Percentiles rank a stretch among this genome's conserved stretches.
phyloP scores from a whole-genome alignment of 2,797 vertebrate genomes.

The Spinibarbus caldwelli region DNA sequence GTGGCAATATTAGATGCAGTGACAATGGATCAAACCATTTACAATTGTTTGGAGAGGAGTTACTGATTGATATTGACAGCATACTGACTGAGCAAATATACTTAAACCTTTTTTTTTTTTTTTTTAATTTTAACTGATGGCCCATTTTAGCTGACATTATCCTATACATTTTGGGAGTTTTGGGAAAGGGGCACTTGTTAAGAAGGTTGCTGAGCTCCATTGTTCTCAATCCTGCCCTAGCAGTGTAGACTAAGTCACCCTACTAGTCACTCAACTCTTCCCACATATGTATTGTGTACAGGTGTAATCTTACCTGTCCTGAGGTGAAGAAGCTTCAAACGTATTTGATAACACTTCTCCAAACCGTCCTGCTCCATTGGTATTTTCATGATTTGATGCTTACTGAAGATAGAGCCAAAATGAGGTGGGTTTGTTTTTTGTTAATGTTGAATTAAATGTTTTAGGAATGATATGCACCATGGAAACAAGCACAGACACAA shows the following conservation, averaged over 20 bases:
- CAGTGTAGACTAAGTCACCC: not conserved
- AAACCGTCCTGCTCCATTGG: not conserved
- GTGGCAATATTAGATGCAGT: too few relatives aligned
- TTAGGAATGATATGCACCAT: not conserved
- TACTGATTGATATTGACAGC: too few relatives aligned
- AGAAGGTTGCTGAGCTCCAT: not conserved
- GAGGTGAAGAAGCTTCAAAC: not conserved
- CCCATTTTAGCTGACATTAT: too few relatives aligned
- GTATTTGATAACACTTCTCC: not conserved
- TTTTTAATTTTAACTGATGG: too few relatives aligned
- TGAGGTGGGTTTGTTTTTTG: not conserved
- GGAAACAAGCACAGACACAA: not conserved
- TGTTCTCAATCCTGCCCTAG: not conserved
- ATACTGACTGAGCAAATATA: too few relatives aligned
- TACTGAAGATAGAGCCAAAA: not conserved
- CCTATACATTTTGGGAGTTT: too few relatives aligned
- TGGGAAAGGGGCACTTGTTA: too few relatives aligned
- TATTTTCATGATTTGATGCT: not conserved
- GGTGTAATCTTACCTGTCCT: not conserved
- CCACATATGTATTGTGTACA: not conserved
- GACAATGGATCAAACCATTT: too few relatives aligned
- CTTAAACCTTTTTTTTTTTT: too few relatives aligned
- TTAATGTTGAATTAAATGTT: not conserved
- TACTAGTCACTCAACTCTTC: not conserved
- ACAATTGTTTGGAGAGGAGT: too few relatives aligned